Conservation (phyloP, 2,888 invertebrate genomes). For the Drosophila anceps region DNA sequence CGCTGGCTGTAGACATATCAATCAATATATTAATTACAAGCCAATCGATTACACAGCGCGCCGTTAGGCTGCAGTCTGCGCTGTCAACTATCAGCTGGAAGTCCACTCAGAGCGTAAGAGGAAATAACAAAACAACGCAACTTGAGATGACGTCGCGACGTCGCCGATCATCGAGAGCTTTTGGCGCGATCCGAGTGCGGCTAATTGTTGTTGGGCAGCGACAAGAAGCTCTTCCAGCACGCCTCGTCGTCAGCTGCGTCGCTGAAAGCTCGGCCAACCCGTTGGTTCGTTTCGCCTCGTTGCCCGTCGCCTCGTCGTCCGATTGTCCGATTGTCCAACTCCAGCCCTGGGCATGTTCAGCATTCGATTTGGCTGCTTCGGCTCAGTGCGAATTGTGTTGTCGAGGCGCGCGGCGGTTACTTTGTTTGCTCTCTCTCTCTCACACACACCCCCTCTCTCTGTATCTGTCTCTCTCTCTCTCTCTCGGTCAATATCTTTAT, state of each 20-base stretch:
- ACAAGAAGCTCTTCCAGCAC: slow-evolving; percentile 53
- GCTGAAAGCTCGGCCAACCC: slow-evolving; percentile 50
- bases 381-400: slow-evolving; percentile 68
- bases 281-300: slow-evolving; percentile 7
- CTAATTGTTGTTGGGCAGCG: slow-evolving; percentile 25
- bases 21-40: slow-evolving; percentile 7
- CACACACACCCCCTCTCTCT: too few relatives aligned
- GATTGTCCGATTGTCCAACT: not conserved
- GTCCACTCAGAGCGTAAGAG: not conserved
- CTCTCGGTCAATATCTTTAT: not conserved
- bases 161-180: slow-evolving; percentile 28
- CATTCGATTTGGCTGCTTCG: slow-evolving; percentile 32
- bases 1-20: not conserved
- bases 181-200: slow-evolving; percentile 13
- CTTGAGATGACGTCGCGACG: not conserved
- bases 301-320: not conserved
- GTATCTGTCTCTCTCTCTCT: slow-evolving; percentile 2
- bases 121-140: not conserved
- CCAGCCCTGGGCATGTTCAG: slow-evolving; percentile 17
- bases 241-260: slow-evolving; percentile 36
- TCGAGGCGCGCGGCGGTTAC: slow-evolving; percentile 47
- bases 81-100: slow-evolving; percentile 18
- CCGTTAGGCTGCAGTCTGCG: too few relatives aligned
- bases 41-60: not conserved
- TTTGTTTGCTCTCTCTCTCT: slow-evolving; percentile 10